These are phyloP conservation scores for Crotalus viridis DNA, from an alignment of 2,113 vertebrate genomes.

Conservation along the genomic window DNA sequence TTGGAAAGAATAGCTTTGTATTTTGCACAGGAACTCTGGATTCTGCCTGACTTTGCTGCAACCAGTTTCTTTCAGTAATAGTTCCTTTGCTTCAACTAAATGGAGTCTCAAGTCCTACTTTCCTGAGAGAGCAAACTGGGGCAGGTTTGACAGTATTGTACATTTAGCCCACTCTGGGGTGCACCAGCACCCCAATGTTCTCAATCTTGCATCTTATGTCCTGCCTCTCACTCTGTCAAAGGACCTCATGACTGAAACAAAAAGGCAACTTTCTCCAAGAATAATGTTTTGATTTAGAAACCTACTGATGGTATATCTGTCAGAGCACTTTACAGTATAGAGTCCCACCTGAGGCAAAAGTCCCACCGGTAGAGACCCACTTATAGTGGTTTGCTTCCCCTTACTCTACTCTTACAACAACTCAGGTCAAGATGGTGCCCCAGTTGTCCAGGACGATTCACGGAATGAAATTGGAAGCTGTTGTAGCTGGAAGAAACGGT, in stretches of 20 bases:
- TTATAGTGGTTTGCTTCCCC: not conserved
- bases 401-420: not conserved
- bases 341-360: not conserved
- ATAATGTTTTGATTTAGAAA: not conserved
- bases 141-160: not conserved
- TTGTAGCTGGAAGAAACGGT: not conserved
- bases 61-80: too few species aligned
- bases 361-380: not conserved
- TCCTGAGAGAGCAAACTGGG: too few species aligned
- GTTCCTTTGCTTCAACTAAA: too few species aligned
- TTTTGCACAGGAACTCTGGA: too few species aligned
- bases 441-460: not conserved
- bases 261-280: not conserved
- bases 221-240: not conserved
- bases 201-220: not conserved
- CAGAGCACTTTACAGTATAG: not conserved
- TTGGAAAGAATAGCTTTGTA: too few species aligned
- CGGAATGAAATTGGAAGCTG: not conserved
- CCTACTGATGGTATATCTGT: not conserved
- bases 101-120: too few species aligned
- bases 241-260: not conserved
- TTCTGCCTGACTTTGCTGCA: too few species aligned
- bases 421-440: not conserved
- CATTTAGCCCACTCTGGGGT: not conserved
- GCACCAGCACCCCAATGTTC: not conserved